Conservation (phyloP, 2,888 invertebrate species). For the Athalia circularis region DNA sequence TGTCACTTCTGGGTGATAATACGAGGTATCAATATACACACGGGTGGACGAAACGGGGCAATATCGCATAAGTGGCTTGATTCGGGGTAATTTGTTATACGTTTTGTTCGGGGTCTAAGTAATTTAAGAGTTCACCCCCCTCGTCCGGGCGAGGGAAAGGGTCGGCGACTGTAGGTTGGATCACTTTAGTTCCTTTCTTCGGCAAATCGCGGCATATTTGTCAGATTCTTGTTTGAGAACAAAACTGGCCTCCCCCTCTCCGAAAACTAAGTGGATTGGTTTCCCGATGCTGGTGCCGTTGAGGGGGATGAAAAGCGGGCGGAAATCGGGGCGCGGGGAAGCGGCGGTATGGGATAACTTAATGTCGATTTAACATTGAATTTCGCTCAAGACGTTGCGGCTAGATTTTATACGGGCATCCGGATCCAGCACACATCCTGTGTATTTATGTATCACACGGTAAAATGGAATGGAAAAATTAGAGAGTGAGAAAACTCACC, state of each 20-base stretch:
- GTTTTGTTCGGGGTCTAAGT: constrained; percentile 67
- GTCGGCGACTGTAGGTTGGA: constrained; percentile 31
- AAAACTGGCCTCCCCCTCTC: constrained; percentile 61
- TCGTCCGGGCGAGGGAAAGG: constrained; percentile 40
- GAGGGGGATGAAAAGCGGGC: neutral
- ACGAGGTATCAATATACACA: constrained; percentile 65
- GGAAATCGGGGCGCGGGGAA: neutral
- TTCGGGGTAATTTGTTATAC: constrained; percentile 67
- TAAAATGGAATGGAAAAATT: no score
- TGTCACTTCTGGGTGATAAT: constrained; percentile 55
- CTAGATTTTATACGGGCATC: neutral
- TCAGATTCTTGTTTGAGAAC: constrained; percentile 73
- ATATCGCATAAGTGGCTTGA: constrained; percentile 69
- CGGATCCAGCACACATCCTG: no score
- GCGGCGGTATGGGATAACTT: constrained; percentile 4
- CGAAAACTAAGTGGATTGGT: constrained; percentile 70
- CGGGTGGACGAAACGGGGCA: constrained; percentile 62
- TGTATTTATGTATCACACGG: neutral
- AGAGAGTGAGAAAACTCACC: constrained; percentile 59
- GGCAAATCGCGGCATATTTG: constrained; percentile 73
- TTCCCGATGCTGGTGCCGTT: constrained; percentile 52
- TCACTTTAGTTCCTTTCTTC: constrained; percentile 65
- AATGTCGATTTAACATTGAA: constrained; percentile 42
- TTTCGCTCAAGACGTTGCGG: constrained; percentile 25
- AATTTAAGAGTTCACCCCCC: constrained; percentile 65